Percentiles rank a stretch among this genome's conserved stretches.
Conservation (phyloP, 2,888 invertebrate species). For the Himalopsyche japonica region DNA sequence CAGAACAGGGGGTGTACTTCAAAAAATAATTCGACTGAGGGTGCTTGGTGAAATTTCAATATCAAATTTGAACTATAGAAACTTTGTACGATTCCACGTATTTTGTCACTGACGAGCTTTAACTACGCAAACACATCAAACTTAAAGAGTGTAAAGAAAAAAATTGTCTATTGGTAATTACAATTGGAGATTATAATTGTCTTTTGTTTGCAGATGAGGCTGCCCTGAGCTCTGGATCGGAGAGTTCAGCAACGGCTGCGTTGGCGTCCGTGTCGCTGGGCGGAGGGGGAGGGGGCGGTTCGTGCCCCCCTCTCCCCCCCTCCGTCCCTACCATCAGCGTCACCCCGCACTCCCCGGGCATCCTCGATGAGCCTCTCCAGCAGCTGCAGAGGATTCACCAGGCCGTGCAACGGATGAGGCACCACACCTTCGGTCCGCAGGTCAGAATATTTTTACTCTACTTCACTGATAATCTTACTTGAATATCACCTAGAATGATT, state of each 20-base stretch:
- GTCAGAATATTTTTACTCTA: constrained; percentile 34
- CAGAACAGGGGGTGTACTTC: too few relatives aligned
- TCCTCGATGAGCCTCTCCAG: constrained; percentile 72
- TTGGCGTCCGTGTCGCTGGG: constrained; percentile 40
- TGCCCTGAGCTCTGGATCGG: constrained; percentile 38
- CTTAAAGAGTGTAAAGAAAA: too few relatives aligned
- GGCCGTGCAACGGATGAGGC: constrained; percentile 77
- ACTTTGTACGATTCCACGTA: too few relatives aligned
- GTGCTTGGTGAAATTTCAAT: too few relatives aligned
- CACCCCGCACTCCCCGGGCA: constrained; percentile 84
- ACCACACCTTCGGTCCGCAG: constrained; percentile 57
- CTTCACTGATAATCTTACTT: too few relatives aligned
- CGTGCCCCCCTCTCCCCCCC: constrained; percentile 48
- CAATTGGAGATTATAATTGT: not conserved
- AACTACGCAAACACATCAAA: too few relatives aligned
- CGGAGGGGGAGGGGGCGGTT: constrained; percentile 42
- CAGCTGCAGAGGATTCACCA: constrained; percentile 76
- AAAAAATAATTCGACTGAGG: too few relatives aligned
- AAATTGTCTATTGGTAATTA: too few relatives aligned
- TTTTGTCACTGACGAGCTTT: too few relatives aligned
- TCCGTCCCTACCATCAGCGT: constrained; percentile 85
- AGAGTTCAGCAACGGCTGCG: constrained; percentile 28
- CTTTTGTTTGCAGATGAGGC: constrained; percentile 23
- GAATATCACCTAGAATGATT: too few relatives aligned
- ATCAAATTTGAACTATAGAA: too few relatives aligned